Conservation (phyloP, 2,113 vertebrate species). For the Nansenia antarctica region DNA sequence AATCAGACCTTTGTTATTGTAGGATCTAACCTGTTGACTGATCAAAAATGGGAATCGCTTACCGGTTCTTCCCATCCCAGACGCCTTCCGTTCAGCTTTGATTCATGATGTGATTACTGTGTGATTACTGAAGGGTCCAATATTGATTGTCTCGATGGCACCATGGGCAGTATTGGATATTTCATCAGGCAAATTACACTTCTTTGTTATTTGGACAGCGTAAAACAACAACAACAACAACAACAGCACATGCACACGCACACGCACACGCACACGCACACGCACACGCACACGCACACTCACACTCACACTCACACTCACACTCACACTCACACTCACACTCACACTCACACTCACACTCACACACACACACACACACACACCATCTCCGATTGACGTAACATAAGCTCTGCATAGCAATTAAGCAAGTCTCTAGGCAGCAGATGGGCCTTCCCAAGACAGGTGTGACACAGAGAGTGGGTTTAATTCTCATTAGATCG, state of each 20-base stretch:
- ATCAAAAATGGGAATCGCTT: background rate
- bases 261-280: constrained; percentile 21
- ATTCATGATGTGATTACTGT: background rate
- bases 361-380: constrained; percentile 27
- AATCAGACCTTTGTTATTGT: background rate
- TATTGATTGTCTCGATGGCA: constrained; percentile 28
- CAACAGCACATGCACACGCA: constrained; percentile 14
- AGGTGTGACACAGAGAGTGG: constrained; percentile 53
- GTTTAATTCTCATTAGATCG: constrained; percentile 62
- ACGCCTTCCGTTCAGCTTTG: background rate
- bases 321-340: constrained; percentile 17
- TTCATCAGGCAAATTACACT: background rate
- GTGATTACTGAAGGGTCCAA: constrained; percentile 21
- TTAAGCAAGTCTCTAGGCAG: constrained; percentile 52
- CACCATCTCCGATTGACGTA: constrained; percentile 32
- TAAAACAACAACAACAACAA: background rate
- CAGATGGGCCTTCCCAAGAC: constrained; percentile 56
- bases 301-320: background rate
- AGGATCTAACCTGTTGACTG: background rate
- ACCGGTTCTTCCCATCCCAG: background rate
- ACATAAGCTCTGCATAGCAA: constrained; percentile 54
- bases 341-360: constrained; percentile 19
- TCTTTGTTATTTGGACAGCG: constrained; percentile 5
- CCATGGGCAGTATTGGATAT: background rate
- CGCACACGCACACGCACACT: background rate